Evolutionary conservation across 35 echinoderm and acorn worm species (phyloP).

Genomic region (Holothuria glaberrima): DNA sequence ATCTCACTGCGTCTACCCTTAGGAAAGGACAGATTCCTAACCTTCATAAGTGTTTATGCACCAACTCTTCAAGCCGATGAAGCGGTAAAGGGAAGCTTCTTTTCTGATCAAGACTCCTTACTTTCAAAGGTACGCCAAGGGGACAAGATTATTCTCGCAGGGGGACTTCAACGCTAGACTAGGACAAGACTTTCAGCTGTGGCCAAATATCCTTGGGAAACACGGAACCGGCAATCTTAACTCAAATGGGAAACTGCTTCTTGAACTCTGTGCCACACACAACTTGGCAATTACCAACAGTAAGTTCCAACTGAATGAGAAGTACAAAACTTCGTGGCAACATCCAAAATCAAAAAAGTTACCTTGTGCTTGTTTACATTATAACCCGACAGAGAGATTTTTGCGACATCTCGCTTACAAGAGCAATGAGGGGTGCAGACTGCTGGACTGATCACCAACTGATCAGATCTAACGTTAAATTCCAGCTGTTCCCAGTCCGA

Average conservation of each 20-base stretch:
- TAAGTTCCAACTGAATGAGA: too few relatives aligned
- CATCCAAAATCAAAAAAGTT: constrained; percentile 55
- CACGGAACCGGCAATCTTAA: constrained; percentile 35
- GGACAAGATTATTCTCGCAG: too few relatives aligned
- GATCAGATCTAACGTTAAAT: too few relatives aligned
- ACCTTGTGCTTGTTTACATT: constrained; percentile 60
- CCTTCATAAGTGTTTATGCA: too few relatives aligned
- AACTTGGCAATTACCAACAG: too few relatives aligned
- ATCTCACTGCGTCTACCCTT: too few relatives aligned
- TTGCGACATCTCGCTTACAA: background rate
- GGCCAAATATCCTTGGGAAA: too few relatives aligned
- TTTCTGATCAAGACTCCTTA: background rate
- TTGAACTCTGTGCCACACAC: constrained; percentile 57
- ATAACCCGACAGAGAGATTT: background rate
- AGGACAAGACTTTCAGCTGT: background rate
- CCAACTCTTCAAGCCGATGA: too few relatives aligned
- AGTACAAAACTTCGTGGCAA: too few relatives aligned
- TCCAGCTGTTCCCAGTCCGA: too few relatives aligned
- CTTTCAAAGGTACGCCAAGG: background rate
- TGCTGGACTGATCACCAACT: too few relatives aligned
- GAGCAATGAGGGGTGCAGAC: too few relatives aligned
- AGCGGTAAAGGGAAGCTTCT: background rate
- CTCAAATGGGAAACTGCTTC: constrained; percentile 49
- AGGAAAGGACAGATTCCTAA: background rate
- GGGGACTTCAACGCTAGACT: constrained; percentile 63